A percentile compares a stretch with the other conserved stretches of the same genome.
phyloP scores from a whole-genome alignment of 2,888 invertebrate species.

The Tetranychus truncatus region DNA sequence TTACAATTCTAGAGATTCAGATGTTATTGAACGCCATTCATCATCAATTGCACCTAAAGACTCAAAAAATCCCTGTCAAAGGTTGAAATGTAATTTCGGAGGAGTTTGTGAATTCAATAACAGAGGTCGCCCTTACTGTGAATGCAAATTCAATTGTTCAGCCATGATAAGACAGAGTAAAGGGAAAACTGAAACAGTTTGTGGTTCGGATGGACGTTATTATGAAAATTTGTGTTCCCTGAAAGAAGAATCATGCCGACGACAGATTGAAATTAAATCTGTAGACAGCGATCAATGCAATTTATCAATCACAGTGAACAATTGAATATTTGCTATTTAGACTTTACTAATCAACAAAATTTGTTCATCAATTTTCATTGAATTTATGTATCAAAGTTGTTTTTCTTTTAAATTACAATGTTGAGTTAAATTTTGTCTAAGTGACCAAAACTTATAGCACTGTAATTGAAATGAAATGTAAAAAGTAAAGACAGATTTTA shows the following conservation, averaged over 20 bases:
- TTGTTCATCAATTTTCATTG: too few relatives aligned
- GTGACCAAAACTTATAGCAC: too few relatives aligned
- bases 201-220: slow-evolving; percentile 4
- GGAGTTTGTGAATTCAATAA: neutral
- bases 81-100: slow-evolving; percentile 3
- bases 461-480: too few relatives aligned
- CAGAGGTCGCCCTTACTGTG: neutral
- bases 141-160: slow-evolving; percentile 8
- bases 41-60: neutral
- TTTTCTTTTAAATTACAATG: too few relatives aligned
- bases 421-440: too few relatives aligned
- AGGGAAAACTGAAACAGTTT: neutral
- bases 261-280: neutral
- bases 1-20: neutral
- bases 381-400: too few relatives aligned
- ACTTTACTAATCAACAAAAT: too few relatives aligned
- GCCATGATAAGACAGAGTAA: neutral
- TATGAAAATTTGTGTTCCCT: slow-evolving; percentile 1
- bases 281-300: neutral
- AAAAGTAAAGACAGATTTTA: too few relatives aligned
- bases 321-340: too few relatives aligned
- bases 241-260: slow-evolving; percentile 11
- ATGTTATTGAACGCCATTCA: neutral
- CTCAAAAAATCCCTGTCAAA: neutral
- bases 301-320: neutral